Percentiles rank a stretch among this genome's conserved stretches.
These are phyloP conservation scores for Matsumyia berberina DNA, from an alignment of 2,888 invertebrate genomes.

Conservation along the genomic window DNA sequence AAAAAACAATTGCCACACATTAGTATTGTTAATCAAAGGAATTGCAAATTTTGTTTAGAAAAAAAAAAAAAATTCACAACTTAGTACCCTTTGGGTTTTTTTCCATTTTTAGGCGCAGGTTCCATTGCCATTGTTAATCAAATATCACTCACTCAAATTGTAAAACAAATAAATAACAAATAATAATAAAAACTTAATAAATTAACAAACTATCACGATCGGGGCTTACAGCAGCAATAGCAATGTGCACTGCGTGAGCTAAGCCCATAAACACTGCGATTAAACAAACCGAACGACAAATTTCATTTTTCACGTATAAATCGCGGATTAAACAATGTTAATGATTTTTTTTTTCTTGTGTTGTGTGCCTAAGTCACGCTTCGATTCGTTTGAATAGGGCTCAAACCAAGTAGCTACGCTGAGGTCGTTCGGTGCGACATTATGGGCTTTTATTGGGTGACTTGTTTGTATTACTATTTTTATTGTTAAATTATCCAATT, in stretches of 20 bases:
- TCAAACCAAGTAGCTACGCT: conserved; percentile 38
- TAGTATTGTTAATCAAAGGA: conserved; percentile 1
- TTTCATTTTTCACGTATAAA: conserved; percentile 64
- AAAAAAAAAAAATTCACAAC: not conserved
- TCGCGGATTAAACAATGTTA: conserved; percentile 59
- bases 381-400: conserved; percentile 62
- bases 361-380: conserved; percentile 62
- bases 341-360: conserved; percentile 45
- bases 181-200: conserved; percentile 37
- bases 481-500: conserved; percentile 34
- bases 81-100: conserved; percentile 56
- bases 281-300: conserved; percentile 58
- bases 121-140: conserved; percentile 62
- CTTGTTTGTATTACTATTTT: conserved; percentile 13
- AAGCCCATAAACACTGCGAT: conserved; percentile 48
- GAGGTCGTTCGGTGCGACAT: conserved; percentile 41
- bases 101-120: conserved; percentile 44
- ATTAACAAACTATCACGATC: conserved; percentile 41
- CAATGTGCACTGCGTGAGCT: conserved; percentile 41
- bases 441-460: conserved; percentile 24
- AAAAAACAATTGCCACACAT: conserved; percentile 3
- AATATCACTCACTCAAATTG: conserved; percentile 33
- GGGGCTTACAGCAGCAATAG: conserved; percentile 23
- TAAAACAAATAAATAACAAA: not conserved
- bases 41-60: not conserved